phyloP scores from a whole-genome alignment of 2,113 vertebrate species.

The Gadus macrocephalus region DNA sequence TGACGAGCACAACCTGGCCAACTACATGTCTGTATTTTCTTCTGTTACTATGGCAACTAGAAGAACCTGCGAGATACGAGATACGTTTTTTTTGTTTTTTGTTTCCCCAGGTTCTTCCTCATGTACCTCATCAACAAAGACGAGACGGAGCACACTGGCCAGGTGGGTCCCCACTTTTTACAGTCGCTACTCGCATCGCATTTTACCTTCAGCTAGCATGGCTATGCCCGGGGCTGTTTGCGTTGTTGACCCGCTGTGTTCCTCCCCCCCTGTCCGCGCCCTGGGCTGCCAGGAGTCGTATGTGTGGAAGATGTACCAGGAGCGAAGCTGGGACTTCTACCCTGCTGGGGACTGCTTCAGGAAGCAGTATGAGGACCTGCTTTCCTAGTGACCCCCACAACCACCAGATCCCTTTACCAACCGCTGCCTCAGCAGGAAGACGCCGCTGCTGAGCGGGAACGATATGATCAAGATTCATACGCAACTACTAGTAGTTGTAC shows the following conservation, averaged over 20 bases:
- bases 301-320: constrained; percentile 81
- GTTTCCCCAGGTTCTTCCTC: constrained; percentile 81
- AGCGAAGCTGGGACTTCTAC: constrained; percentile 76
- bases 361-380: constrained; percentile 77
- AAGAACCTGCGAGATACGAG: background rate
- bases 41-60: background rate
- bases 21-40: constrained; percentile 74
- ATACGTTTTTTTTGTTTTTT: too few species aligned
- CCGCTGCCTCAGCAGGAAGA: too few species aligned
- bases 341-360: constrained; percentile 77
- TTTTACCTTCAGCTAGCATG: background rate
- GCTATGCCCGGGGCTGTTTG: background rate
- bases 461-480: too few species aligned
- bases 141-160: constrained; percentile 90
- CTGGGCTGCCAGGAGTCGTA: constrained; percentile 67
- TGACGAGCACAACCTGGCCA: constrained; percentile 90
- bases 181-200: background rate
- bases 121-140: constrained; percentile 96
- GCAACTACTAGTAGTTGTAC: too few species aligned
- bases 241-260: background rate
- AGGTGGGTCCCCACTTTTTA: constrained; percentile 67
- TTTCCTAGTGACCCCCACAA: constrained; percentile 52
- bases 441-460: too few species aligned
- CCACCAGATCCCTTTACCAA: background rate
- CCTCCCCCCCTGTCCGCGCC: background rate